Percentiles rank a stretch among this genome's conserved stretches.
These are phyloP conservation scores for Coelopa pilipes DNA, from an alignment of 2,888 invertebrate genomes.

Conservation along the genomic window DNA sequence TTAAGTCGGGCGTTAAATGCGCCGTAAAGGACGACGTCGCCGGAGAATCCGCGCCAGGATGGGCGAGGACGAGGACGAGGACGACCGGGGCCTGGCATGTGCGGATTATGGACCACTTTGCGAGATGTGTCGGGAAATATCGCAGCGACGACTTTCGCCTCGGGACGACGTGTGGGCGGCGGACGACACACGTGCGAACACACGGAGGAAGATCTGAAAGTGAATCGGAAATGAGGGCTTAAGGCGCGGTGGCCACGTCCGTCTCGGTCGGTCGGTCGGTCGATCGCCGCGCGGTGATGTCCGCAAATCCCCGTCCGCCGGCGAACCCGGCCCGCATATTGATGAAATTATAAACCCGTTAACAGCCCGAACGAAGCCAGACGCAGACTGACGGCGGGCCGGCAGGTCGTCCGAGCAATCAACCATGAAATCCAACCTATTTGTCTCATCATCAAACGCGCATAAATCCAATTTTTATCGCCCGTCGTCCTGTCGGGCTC, in stretches of 20 bases:
- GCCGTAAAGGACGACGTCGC: not conserved
- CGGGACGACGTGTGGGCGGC: too few species aligned
- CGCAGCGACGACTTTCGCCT: too few species aligned
- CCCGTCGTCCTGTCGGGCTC: conserved; percentile 11
- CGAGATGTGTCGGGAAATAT: too few species aligned
- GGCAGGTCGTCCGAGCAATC: conserved; percentile 38
- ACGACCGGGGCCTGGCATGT: too few species aligned
- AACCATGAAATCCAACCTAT: conserved; percentile 48
- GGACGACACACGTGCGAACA: too few species aligned
- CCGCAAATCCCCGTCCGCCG: not conserved
- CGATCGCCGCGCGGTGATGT: not conserved
- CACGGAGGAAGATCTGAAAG: too few species aligned
- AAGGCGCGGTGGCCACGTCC: too few species aligned
- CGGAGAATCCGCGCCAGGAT: not conserved
- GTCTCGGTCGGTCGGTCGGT: too few species aligned
- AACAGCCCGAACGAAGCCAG: conserved; percentile 16
- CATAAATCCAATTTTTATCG: conserved; percentile 48
- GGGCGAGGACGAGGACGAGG: not conserved
- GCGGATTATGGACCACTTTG: too few species aligned
- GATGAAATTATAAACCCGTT: conserved; percentile 30
- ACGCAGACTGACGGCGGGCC: not conserved
- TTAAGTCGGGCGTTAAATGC: conserved; percentile 26
- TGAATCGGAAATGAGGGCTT: too few species aligned
- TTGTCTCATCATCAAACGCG: conserved; percentile 50
- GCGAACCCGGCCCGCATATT: not conserved